Evolutionary conservation across 92 coral and sea anemone species (phyloP).

Genomic region (Palythoa caribaeorum): DNA sequence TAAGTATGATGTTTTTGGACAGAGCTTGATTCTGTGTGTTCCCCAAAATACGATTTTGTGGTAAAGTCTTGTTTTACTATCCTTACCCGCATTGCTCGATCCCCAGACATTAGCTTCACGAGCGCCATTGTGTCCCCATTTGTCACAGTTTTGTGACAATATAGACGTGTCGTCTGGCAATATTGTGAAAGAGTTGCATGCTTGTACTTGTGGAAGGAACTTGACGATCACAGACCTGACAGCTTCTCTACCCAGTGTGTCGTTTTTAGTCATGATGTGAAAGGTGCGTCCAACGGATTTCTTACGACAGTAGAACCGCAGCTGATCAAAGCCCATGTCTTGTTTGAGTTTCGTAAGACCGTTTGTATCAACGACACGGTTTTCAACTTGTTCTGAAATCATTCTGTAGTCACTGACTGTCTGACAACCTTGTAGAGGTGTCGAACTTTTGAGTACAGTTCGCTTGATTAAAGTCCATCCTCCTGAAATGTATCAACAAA

Average conservation of each 20-base stretch:
- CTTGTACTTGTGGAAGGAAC: not conserved
- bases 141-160: not conserved
- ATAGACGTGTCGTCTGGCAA: not conserved
- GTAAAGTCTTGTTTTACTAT: not conserved
- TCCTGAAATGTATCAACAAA: no score
- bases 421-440: no score
- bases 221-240: not conserved
- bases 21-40: not conserved
- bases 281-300: no score
- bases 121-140: not conserved
- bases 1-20: not conserved
- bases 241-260: not conserved
- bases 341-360: no score
- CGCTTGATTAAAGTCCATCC: no score
- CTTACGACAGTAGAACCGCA: no score
- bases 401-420: no score
- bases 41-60: not conserved
- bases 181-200: not conserved
- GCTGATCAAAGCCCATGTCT: no score
- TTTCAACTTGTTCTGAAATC: no score
- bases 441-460: no score
- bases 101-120: not conserved
- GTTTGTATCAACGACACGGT: no score
- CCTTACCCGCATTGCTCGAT: not conserved
- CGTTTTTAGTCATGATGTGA: not conserved